phyloP scores from a whole-genome alignment of 2,797 vertebrate genomes.

The Valencia hispanica region DNA sequence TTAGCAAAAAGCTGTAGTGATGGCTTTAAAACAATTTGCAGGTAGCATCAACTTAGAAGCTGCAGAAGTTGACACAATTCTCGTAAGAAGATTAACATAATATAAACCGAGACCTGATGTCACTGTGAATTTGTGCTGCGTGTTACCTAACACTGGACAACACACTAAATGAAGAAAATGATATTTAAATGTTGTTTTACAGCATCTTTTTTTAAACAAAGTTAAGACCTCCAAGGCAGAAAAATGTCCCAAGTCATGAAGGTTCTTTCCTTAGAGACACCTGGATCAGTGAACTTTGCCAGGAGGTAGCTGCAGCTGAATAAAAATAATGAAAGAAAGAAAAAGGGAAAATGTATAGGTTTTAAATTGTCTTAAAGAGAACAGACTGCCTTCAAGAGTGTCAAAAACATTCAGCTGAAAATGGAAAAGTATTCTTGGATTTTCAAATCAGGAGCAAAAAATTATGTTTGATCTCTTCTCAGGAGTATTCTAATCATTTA shows the following conservation, averaged over 20 bases:
- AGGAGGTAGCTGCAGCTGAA: neutral
- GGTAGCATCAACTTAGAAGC: neutral
- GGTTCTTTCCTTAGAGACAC: neutral
- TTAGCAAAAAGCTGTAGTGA: neutral
- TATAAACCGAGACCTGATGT: neutral
- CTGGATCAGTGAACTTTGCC: neutral
- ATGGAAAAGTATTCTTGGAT: neutral
- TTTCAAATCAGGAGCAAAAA: neutral
- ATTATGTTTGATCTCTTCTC: neutral
- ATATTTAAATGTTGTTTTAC: neutral
- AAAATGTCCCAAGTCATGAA: neutral
- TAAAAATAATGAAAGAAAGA: neutral
- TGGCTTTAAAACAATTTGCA: neutral
- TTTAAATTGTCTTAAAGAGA: neutral
- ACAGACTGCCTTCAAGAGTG: neutral
- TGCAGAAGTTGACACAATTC: neutral
- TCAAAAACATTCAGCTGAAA: neutral
- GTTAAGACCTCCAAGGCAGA: neutral
- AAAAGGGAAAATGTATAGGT: neutral
- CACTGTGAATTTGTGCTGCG: neutral
- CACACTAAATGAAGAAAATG: neutral
- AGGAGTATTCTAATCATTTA: neutral
- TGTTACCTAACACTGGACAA: neutral
- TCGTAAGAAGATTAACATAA: neutral
- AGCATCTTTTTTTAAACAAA: neutral